Evolutionary conservation across 2,113 vertebrate species (phyloP).

Genomic region (Stegastes partitus): DNA sequence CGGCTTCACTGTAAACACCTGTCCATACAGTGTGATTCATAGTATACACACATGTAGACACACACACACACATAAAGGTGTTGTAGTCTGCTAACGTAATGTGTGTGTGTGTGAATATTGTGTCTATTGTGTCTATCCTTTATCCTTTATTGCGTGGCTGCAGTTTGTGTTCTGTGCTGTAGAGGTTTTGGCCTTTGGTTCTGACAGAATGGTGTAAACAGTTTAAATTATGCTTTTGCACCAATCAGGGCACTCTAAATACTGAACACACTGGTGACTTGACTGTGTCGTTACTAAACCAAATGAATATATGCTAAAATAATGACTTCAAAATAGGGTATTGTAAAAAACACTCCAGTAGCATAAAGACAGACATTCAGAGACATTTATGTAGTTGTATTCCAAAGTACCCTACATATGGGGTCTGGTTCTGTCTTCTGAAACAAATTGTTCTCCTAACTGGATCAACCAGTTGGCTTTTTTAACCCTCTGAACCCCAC

Average conservation of each 20-base stretch:
- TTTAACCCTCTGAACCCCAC: no score
- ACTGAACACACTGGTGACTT: conserved; percentile 9
- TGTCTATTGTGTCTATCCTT: conserved; percentile 54
- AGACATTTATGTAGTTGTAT: background rate
- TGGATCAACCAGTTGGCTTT: no score
- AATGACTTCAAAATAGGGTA: background rate
- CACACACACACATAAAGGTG: conserved; percentile 66
- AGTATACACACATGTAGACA: conserved; percentile 63
- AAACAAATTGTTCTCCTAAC: background rate
- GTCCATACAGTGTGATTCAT: conserved; percentile 88
- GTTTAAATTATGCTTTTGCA: conserved; percentile 45
- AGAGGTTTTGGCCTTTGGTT: conserved; percentile 31
- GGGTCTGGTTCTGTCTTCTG: no score
- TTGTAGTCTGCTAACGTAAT: conserved; percentile 69
- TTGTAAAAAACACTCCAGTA: background rate
- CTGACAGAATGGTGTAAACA: conserved; percentile 46
- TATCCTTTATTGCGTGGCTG: conserved; percentile 50
- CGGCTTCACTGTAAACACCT: conserved; percentile 86
- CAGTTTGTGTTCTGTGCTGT: conserved; percentile 29
- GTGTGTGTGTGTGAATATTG: conserved; percentile 42
- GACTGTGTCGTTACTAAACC: conserved; percentile 7
- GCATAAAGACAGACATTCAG: background rate
- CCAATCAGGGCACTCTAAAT: conserved; percentile 24
- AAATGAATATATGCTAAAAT: conserved; percentile 11
- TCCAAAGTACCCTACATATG: background rate